phyloP scores from a whole-genome alignment of 2,797 vertebrate genomes.

The Cuculus canorus region DNA sequence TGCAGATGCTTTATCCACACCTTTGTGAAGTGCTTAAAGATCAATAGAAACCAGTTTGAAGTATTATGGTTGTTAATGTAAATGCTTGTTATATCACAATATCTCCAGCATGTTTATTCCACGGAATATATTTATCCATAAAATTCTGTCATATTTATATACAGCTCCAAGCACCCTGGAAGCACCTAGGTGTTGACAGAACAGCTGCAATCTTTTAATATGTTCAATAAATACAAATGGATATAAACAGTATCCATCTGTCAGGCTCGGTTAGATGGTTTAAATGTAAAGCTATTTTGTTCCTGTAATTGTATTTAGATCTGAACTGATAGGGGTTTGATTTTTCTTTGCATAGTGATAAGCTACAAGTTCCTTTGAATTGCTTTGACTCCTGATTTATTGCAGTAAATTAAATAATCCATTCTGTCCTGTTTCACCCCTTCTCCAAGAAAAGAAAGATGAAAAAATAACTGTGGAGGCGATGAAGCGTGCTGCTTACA shows the following conservation, averaged over 20 bases:
- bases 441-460: slow-evolving; percentile 1
- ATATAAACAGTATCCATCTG: slow-evolving; percentile 68
- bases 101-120: slow-evolving; percentile 13
- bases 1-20: not conserved
- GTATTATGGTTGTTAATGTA: slow-evolving; percentile 5
- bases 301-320: slow-evolving; percentile 75
- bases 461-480: slow-evolving; percentile 31
- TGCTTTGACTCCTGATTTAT: slow-evolving; percentile 69
- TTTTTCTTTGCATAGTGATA: slow-evolving; percentile 72
- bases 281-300: slow-evolving; percentile 69
- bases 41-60: slow-evolving; percentile 10
- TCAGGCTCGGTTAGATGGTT: slow-evolving; percentile 47
- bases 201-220: slow-evolving; percentile 62
- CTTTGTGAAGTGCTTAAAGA: slow-evolving; percentile 8
- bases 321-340: slow-evolving; percentile 63
- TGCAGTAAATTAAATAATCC: slow-evolving; percentile 69
- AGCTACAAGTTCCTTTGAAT: slow-evolving; percentile 62
- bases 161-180: slow-evolving; percentile 42
- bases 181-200: slow-evolving; percentile 56
- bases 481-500: not conserved
- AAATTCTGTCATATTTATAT: slow-evolving; percentile 46
- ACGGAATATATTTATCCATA: slow-evolving; percentile 33
- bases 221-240: slow-evolving; percentile 67
- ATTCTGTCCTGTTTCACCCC: slow-evolving; percentile 5
- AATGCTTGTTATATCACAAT: not conserved